Conservation (phyloP, 2,113 vertebrate genomes). For the Melanostigma gelatinosum region DNA sequence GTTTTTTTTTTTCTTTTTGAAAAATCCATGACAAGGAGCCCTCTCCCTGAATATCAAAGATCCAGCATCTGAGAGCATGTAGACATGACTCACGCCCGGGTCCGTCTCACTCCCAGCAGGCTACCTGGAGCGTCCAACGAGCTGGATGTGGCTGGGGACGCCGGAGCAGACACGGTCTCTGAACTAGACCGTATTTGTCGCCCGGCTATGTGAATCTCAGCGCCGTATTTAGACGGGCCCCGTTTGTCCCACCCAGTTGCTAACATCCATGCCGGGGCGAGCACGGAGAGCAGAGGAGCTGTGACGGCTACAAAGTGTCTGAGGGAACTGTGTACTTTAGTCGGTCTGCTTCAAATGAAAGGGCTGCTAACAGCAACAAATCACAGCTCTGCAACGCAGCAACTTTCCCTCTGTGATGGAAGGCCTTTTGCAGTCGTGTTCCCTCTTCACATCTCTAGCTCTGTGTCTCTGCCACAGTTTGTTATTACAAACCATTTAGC, state of each 20-base stretch:
- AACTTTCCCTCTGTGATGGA: conserved; percentile 65
- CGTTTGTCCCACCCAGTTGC: conserved; percentile 60
- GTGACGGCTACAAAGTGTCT: conserved; percentile 78
- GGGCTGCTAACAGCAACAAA: conserved; percentile 73
- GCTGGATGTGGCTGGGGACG: conserved; percentile 47
- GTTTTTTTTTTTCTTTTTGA: conserved; percentile 24
- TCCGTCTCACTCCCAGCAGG: conserved; percentile 62
- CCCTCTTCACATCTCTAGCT: conserved; percentile 57
- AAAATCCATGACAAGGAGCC: conserved; percentile 68
- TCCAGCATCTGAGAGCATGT: conserved; percentile 63
- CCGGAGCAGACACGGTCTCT: conserved; percentile 60
- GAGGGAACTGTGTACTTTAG: conserved; percentile 76
- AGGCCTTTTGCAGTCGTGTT: conserved; percentile 64
- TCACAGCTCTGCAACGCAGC: conserved; percentile 67
- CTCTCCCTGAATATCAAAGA: conserved; percentile 77
- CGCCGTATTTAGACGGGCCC: conserved; percentile 43
- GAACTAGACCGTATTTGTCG: conserved; percentile 51
- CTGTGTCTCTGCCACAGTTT: conserved; percentile 39
- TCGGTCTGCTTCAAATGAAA: conserved; percentile 70
- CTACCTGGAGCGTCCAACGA: conserved; percentile 50
- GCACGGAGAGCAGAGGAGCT: conserved; percentile 62
- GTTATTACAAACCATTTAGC: conserved; percentile 55
- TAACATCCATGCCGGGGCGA: conserved; percentile 49
- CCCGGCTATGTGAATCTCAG: conserved; percentile 53
- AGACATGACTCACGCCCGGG: conserved; percentile 71